Evolutionary conservation across 2,797 vertebrate genomes (phyloP), one percentile per base, ranked within the genome.

Genomic region (Borostomias antarcticus): DNA sequence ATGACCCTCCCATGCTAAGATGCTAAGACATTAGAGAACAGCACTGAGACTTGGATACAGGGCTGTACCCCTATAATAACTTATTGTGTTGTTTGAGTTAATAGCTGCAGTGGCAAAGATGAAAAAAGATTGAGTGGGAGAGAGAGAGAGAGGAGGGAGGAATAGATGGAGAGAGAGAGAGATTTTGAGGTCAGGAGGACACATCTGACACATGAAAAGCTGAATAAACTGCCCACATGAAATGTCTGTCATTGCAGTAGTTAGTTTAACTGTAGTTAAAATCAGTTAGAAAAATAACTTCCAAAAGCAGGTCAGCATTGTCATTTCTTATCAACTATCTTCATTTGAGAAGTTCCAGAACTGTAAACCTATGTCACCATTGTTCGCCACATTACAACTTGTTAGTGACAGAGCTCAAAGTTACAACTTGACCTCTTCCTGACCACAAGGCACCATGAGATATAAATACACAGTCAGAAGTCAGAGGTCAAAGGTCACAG

Each of bases 81-180:
- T n/a, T n/a, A 48, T 8, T 9, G 67, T 64, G 68, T 28, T 75
- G 66, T 29, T 53, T 21, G 65, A 53, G 69, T 69, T 77, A 67
- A 81, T 75, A 79, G 67, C 68, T 37, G 21, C 2, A 0, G 57
- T 10, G 82, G 75, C 73, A 80, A 40, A 75, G 75, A 73, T 77
- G 21, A 11, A 23, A 37, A 29, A 6, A 37, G 48, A 11, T 21
- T 7, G 15, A 10, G 17, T 40, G 66, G 48, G 26, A 69, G 62
- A 63, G 67, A 40, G 59, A 64, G 68, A 78, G 70, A 69, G 68
- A 74, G 33, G 62, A 28, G 33, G 33, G 8, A 0, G 79, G 65
- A 43, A 21, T 13, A 17, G 10, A 64, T 50, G 23, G 8, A 54
- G 62, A 53, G 7, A 13, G 52, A 64, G 23, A 2, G 3, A 28